Evolutionary conservation across 1,140 invertebrate species (phyloP).

Genomic region (Vanessa tameamea): DNA sequence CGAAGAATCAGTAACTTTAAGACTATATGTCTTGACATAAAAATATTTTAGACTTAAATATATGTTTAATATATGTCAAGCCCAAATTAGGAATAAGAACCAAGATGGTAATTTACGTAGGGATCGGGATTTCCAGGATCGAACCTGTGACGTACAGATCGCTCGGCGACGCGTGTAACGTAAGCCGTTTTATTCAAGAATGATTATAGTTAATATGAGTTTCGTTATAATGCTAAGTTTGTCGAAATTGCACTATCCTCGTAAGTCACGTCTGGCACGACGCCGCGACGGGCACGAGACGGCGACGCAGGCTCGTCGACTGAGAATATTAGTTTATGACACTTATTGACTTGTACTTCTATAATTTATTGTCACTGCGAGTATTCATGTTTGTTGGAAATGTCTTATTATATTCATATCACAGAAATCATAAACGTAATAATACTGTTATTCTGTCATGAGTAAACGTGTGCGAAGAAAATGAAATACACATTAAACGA

Average conservation of each 20-base stretch:
- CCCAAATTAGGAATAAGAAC: no score
- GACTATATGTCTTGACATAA: no score
- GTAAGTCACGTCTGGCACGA: conserved; percentile 37
- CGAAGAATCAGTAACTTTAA: no score
- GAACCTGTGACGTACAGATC: no score
- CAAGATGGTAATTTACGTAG: no score
- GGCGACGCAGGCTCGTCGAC: conserved; percentile 23
- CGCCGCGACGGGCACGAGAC: background rate
- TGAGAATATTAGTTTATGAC: conserved; percentile 30
- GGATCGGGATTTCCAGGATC: no score
- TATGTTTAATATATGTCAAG: no score
- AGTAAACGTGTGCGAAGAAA: no score
- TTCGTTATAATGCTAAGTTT: conserved; percentile 22
- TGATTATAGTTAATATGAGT: conserved; percentile 19
- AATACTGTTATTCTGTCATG: no score
- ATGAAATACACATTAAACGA: no score
- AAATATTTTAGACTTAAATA: no score
- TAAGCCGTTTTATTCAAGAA: conserved; percentile 5
- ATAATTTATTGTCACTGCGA: conserved; percentile 3
- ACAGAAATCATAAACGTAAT: background rate
- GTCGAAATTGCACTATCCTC: conserved; percentile 24
- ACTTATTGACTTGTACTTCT: conserved; percentile 25
- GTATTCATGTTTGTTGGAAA: background rate
- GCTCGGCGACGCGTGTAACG: no score
- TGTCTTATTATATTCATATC: background rate